Evolutionary conservation across 64 coral and sea anemone species (phyloP), one percentile per base, ranked within the genome.

Genomic region (Stichodactyla helianthus): DNA sequence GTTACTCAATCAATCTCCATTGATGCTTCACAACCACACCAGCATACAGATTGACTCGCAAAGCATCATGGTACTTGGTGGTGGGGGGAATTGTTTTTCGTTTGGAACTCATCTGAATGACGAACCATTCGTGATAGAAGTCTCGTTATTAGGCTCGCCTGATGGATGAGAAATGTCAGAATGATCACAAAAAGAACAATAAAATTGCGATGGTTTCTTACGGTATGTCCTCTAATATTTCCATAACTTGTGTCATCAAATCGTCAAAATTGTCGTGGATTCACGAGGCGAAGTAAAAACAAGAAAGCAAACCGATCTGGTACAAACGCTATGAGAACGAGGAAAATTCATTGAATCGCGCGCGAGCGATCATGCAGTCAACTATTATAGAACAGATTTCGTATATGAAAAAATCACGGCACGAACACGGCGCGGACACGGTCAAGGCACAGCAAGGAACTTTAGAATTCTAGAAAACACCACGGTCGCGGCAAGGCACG

Each of bases 51-150:
- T 93, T 19, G 88, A 67, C 67, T 80, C 76, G 51, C 84, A 90
- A 68, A 89, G 88, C 25, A 93, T 96, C 53, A 79, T 96, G 80
- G 91, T 96, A 44, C 71, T 96, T 17, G 94, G 94, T 57, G 94
- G 91, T 6, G 94, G 94, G 27, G 94, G 94, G 56, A 96, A 96
- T 53, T 96, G 94, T 88, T 96, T 96, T 82, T 96, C 94, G 59
- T 96, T 96, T 58, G 94, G 94, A 56, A 96, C 88, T 63, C 82
- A 87, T 65, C 90, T 96, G 52, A 96, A 96, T 65, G 84, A 95
- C 12, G 83, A 86, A 20, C 90, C 87, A 5, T 50, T 92, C 50
- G 22, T 89, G 2, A 31, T 95, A 18, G 82, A 92, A 54, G 19
- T 20, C 50, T 81, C 78, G 35, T 81, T 50, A 54, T 54, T 81